A percentile compares a stretch with the other conserved stretches of the same genome.
These are phyloP conservation scores for Periophthalmus modestus DNA, from an alignment of 2,113 vertebrate genomes.

Conservation along the genomic window DNA sequence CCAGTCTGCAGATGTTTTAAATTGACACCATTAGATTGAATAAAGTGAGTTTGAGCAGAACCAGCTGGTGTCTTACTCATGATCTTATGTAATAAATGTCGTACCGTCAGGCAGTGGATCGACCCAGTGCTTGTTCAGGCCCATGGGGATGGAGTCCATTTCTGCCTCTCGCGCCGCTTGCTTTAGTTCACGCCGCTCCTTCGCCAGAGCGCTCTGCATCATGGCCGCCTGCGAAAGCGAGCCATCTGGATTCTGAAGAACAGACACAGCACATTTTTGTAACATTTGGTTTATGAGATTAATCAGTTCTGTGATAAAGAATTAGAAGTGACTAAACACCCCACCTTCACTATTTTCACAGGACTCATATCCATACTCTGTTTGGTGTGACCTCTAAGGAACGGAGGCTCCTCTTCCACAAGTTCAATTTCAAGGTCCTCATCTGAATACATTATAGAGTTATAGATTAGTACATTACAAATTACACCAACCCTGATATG, in stretches of 20 bases:
- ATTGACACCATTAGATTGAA: neutral
- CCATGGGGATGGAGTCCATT: slow-evolving; percentile 99
- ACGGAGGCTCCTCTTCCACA: slow-evolving; percentile 96
- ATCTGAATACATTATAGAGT: slow-evolving; percentile 72
- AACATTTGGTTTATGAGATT: neutral
- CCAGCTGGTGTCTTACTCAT: slow-evolving; percentile 18
- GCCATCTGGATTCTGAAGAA: slow-evolving; percentile 91
- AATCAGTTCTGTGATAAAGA: neutral
- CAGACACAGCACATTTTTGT: neutral
- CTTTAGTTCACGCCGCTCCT: slow-evolving; percentile 93
- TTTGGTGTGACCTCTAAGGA: slow-evolving; percentile 96
- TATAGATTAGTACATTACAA: neutral
- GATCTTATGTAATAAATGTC: slow-evolving; percentile 25
- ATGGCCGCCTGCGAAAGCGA: slow-evolving; percentile 97
- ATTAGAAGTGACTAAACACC: neutral
- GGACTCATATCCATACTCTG: slow-evolving; percentile 99
- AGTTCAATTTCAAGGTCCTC: slow-evolving; percentile 98
- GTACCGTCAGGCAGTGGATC: slow-evolving; percentile 96
- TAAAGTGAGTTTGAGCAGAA: slow-evolving; percentile 1
- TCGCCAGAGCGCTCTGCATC: slow-evolving; percentile 98
- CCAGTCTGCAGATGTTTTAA: slow-evolving; percentile 17
- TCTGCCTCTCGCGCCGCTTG: slow-evolving; percentile 96
- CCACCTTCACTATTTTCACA: slow-evolving; percentile 98
- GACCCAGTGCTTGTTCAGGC: slow-evolving; percentile 98
- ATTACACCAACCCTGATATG: neutral